Conservation (phyloP, 2,888 invertebrate species). For the Hydroisotoma schaefferi region DNA sequence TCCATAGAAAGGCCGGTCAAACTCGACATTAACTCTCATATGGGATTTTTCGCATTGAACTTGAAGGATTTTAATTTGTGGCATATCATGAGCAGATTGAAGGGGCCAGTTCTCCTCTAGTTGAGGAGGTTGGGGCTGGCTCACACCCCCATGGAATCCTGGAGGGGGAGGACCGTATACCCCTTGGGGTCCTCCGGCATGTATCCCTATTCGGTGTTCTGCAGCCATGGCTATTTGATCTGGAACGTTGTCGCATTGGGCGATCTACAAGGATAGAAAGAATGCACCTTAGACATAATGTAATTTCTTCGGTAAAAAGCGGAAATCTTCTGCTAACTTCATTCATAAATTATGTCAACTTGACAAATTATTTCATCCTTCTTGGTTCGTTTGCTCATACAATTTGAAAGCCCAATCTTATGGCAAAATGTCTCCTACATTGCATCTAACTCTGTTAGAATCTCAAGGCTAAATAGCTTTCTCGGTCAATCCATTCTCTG, state of each 20-base stretch:
- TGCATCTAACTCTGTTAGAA: too few relatives aligned
- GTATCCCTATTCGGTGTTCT: slow-evolving; percentile 44
- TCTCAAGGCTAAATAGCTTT: too few relatives aligned
- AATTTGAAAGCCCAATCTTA: too few relatives aligned
- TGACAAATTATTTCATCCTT: too few relatives aligned
- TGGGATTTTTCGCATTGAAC: slow-evolving; percentile 94
- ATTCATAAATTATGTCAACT: too few relatives aligned
- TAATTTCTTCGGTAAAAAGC: too few relatives aligned
- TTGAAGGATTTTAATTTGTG: slow-evolving; percentile 87
- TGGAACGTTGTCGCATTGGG: slow-evolving; percentile 22
- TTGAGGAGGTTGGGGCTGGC: slow-evolving; percentile 54
- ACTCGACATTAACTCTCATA: slow-evolving; percentile 92
- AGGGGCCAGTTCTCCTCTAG: slow-evolving; percentile 82
- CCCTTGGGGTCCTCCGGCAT: slow-evolving; percentile 50
- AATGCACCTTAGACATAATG: too few relatives aligned
- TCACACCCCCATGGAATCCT: slow-evolving; percentile 48
- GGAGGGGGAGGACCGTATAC: slow-evolving; percentile 13
- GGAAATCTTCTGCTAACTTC: too few relatives aligned
- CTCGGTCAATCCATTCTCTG: too few relatives aligned
- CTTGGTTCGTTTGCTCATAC: too few relatives aligned
- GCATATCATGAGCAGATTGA: slow-evolving; percentile 76
- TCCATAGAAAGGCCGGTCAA: slow-evolving; percentile 90
- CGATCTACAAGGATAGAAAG: slow-evolving; percentile 15
- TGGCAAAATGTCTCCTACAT: too few relatives aligned
- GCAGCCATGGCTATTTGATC: slow-evolving; percentile 48